Percentiles rank a stretch among this genome's conserved stretches.
phyloP scores from a whole-genome alignment of 30 jellyfish, hydroid and myxozoan genomes.

The Cassiopea andromeda region DNA sequence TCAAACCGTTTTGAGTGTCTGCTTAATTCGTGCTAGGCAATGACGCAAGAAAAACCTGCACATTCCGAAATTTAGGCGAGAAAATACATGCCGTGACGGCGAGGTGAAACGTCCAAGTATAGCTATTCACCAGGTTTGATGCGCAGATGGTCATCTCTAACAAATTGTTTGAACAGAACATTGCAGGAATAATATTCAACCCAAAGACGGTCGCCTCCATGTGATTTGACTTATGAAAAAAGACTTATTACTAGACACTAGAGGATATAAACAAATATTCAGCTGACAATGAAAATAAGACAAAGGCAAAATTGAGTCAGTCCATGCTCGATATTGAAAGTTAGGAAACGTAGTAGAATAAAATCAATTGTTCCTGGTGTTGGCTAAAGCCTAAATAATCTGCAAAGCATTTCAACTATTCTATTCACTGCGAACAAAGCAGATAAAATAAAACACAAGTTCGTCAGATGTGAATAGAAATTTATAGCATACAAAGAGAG shows the following conservation, averaged over 20 bases:
- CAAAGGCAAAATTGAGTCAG: neutral
- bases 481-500: constrained; percentile 13
- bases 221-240: neutral
- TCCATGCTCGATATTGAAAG: neutral
- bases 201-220: neutral
- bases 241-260: neutral
- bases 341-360: neutral
- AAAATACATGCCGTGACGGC: neutral
- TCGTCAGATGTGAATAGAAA: constrained; percentile 62
- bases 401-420: constrained; percentile 44
- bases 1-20: neutral
- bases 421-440: constrained; percentile 43
- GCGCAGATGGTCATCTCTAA: constrained; percentile 50
- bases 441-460: constrained; percentile 43
- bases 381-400: constrained; percentile 6
- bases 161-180: neutral
- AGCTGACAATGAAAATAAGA: neutral
- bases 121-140: neutral
- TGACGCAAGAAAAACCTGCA: neutral
- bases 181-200: neutral
- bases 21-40: neutral
- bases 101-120: constrained; percentile 3
- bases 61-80: neutral
- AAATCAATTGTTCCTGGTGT: constrained; percentile 18
- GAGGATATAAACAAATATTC: neutral